Conservation (phyloP, 1,140 invertebrate species). For the Drosophila yakuba region DNA sequence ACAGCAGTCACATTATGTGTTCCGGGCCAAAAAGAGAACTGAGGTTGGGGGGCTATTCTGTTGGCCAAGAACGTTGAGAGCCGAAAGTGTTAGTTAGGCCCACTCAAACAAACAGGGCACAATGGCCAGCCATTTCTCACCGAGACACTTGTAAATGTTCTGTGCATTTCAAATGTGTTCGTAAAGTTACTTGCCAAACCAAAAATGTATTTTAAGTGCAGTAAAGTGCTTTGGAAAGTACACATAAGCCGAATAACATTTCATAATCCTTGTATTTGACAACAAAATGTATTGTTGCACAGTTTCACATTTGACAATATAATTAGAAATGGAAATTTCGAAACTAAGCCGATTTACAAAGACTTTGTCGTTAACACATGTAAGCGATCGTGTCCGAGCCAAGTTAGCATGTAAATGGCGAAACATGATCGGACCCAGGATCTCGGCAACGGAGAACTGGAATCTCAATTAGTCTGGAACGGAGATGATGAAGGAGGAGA, state of each 20-base stretch:
- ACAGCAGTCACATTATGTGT: conserved; percentile 78
- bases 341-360: conserved; percentile 3
- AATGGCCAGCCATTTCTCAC: conserved; percentile 17
- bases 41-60: too few species aligned
- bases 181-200: neutral
- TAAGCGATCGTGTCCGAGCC: conserved; percentile 20
- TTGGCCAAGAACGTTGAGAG: conserved; percentile 7
- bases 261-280: too few species aligned
- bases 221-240: too few species aligned
- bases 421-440: neutral
- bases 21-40: conserved; percentile 4
- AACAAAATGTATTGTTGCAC: neutral
- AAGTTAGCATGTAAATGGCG: conserved; percentile 43
- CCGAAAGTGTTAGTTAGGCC: conserved; percentile 20
- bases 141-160: neutral
- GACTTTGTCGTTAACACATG: conserved; percentile 12
- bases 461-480: conserved; percentile 31
- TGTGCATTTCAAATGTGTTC: neutral
- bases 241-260: too few species aligned
- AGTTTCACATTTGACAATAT: conserved; percentile 4
- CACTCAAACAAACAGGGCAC: conserved; percentile 14
- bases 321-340: conserved; percentile 22
- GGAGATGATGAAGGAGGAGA: neutral
- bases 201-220: too few species aligned
- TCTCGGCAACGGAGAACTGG: neutral